Conservation (phyloP, 2,797 vertebrate species). For the Anguilla obscura region DNA sequence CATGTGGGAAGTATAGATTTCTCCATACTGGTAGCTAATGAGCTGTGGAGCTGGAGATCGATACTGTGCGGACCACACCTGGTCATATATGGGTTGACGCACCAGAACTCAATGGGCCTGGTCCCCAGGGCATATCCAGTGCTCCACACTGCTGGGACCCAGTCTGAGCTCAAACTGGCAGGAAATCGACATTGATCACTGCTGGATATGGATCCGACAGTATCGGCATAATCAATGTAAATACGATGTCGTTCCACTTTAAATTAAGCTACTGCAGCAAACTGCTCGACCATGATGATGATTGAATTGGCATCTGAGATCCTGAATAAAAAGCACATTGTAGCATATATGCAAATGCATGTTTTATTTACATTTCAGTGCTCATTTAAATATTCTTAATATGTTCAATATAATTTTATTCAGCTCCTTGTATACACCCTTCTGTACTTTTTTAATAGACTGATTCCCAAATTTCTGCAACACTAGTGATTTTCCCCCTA, state of each 20-base stretch:
- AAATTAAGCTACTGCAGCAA: background rate
- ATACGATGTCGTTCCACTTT: conserved; percentile 1
- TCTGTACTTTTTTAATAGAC: background rate
- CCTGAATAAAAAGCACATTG: background rate
- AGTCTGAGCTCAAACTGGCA: conserved; percentile 9
- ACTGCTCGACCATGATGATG: background rate
- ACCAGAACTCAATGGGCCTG: background rate
- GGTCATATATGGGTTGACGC: background rate
- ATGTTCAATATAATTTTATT: background rate
- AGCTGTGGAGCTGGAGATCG: background rate
- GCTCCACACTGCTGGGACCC: conserved; percentile 11
- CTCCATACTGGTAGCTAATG: conserved; percentile 3
- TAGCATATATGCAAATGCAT: background rate
- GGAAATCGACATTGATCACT: background rate
- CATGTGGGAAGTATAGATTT: conserved; percentile 6
- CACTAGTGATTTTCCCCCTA: background rate
- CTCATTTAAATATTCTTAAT: background rate
- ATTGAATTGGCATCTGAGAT: background rate
- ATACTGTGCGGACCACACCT: background rate
- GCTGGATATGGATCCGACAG: background rate
- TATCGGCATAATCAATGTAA: background rate
- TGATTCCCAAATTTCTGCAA: background rate
- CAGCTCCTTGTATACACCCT: background rate
- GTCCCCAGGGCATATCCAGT: background rate
- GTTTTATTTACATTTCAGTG: background rate